Base-by-base conservation (phyloP, 2,888 invertebrate species). In the Patella depressa region DNA sequence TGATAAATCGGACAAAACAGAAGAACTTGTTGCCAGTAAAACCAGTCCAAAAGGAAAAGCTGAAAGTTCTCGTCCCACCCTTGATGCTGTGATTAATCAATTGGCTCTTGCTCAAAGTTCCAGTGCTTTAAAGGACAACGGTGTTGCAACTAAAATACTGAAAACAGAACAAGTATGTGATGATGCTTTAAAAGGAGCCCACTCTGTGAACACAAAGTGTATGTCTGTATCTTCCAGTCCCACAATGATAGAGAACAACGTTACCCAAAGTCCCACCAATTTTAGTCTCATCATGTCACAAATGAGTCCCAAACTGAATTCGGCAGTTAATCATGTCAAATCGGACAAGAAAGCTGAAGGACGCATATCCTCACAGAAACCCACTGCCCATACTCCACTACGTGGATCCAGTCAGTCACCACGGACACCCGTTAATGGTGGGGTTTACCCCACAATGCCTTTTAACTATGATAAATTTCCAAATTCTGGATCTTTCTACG, bases 71-170 rank as follows among this genome's bases (percentile, higher is more conserved):
- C 82, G 83, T 11, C 83, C 80, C 29, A 84, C 82, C 65, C 81
- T 87, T 15, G 84, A 86, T 70, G 84, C 85, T 72, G 87, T 86
- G 15, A 85, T 87, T 72, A 85, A 86, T 17, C 85, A 87, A 77
- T 78, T 88, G 74, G 85, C 86, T 34, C 82, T 84, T 34, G 83
- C 85, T 19, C 84, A 85, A 53, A 76, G 81, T 3, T 75, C 19
- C 65, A 65, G 65, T 65, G 65, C 65, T 65, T 65, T 65, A 65
- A 65, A 65, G 24, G 65, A 65, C 65, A 65, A 65, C 24, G 65
- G 24, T 12, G 11, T 24, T 65, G 19, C 24, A 65, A 24, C 14
- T 24, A 65, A 65, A 65, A 65, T 65, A 24, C 19, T 65, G 19
- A 65, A 65, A 24, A 24, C 65, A 4, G 65, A 65, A 65, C 24